Conservation (phyloP, 92 coral and sea anemone species). For the Parazoanthus darwini region DNA sequence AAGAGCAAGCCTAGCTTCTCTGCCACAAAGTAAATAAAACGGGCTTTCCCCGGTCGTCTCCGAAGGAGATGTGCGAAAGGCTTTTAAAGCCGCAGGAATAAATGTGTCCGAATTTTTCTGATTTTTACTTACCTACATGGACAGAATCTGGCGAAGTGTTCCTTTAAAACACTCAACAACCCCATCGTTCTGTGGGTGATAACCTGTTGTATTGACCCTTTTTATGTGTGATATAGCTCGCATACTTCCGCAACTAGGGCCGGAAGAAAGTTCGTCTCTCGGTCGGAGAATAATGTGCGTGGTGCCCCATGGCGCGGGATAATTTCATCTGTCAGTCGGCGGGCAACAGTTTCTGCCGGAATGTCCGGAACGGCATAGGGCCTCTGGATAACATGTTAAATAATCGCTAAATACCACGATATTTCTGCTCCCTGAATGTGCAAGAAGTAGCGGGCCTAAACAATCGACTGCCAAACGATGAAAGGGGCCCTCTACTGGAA, state of each 20-base stretch:
- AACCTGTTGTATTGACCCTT: conserved; percentile 39
- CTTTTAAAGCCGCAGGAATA: conserved; percentile 38
- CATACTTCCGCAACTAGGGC: conserved; percentile 41
- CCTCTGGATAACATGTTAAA: conserved; percentile 67
- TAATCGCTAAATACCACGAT: conserved; percentile 45
- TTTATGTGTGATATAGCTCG: not conserved
- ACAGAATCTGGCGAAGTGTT: conserved; percentile 30
- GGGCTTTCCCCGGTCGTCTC: conserved; percentile 62
- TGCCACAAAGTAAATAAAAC: conserved; percentile 57
- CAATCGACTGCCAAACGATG: not conserved
- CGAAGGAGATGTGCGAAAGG: conserved; percentile 50
- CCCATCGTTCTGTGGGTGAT: conserved; percentile 47
- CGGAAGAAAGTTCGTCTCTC: conserved; percentile 51
- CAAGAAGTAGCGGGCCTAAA: conserved; percentile 55
- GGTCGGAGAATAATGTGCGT: conserved; percentile 41
- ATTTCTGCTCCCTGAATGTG: conserved; percentile 52
- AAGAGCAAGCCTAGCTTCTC: conserved; percentile 57
- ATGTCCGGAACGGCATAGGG: conserved; percentile 49
- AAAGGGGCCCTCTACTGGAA: not conserved
- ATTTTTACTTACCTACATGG: conserved; percentile 47
- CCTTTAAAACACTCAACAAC: conserved; percentile 52
- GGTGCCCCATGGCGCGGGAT: conserved; percentile 55
- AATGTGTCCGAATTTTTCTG: conserved; percentile 60
- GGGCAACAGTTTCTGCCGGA: conserved; percentile 44
- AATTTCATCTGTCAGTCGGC: conserved; percentile 30